Conservation (phyloP, 2,113 vertebrate species). For the Nesoenas mayeri region DNA sequence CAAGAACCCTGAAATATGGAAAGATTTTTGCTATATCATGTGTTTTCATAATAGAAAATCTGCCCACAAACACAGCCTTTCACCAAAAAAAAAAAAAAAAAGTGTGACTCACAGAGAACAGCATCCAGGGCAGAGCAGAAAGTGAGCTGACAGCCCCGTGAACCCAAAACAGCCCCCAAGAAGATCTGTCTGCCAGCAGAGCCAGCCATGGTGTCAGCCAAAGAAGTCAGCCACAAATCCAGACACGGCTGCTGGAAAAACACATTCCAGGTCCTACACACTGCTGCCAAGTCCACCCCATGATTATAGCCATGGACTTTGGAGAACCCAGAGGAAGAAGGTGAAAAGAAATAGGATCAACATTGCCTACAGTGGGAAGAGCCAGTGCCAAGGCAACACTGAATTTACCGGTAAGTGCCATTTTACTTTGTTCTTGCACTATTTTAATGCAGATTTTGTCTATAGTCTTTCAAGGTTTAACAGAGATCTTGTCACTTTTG, state of each 20-base stretch:
- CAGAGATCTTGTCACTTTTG: constrained; percentile 40
- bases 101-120: background rate
- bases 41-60: constrained; percentile 18
- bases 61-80: background rate
- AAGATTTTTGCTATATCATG: background rate
- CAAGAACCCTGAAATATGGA: background rate
- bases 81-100: background rate
- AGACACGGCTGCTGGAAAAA: constrained; percentile 60
- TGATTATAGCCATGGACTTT: constrained; percentile 8
- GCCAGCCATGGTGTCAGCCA: constrained; percentile 24
- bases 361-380: background rate
- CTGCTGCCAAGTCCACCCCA: constrained; percentile 41
- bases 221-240: constrained; percentile 54
- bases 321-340: constrained; percentile 44
- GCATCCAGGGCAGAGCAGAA: constrained; percentile 2
- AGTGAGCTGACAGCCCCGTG: constrained; percentile 14
- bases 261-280: constrained; percentile 3
- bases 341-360: constrained; percentile 41
- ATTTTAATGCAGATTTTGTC: background rate
- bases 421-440: background rate
- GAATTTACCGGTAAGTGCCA: constrained; percentile 21
- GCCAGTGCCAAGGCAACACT: constrained; percentile 3
- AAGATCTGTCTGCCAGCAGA: constrained; percentile 52
- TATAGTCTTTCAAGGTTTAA: background rate
- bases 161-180: constrained; percentile 37